Evolutionary conservation across 2,888 invertebrate genomes (phyloP), one percentile per base, ranked within the genome.

Genomic region (Idaea biselata): DNA sequence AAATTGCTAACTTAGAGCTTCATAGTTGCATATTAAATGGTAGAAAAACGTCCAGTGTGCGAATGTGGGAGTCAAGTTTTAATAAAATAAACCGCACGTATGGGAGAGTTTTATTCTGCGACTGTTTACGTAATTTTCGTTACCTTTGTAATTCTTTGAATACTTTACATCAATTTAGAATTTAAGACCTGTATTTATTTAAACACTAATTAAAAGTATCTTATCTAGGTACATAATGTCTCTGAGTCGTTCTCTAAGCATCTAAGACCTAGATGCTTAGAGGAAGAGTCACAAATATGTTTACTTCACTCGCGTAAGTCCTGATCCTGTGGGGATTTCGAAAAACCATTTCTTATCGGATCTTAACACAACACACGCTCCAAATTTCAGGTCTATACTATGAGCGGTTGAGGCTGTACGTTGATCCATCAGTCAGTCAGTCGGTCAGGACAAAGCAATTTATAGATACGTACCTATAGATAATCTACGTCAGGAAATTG

Each of bases 1-100:
- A 83, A 84, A 86, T 82, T 83, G 78, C 76, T 75, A 84, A 84
- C 79, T 83, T 84, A 81, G 75, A 78, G 78, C 75, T 80, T 77
- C 79, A 78, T 75, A 79, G 77, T 76, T 77, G 78, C 78, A 82
- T 79, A 79, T 78, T 78, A 83, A 80, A 74, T 78, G 76, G 77
- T 73, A 78, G 73, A 80, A 83, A 81, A 84, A 79, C 63, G 73
- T 76, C 68, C 71, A 63, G 71, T 67, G 25, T 25, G 25, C 25
- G 5, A 25, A 25, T 25, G 25, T 25, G 25, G 62, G 71, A 73
- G 70, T 74, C 70, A 83, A 82, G 75, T 84, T 83, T 82, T 81
- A 82, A 84, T 78, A 73, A 79, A 79, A 78, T 77, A 25, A 78
- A 75, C 70, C 74, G 70, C 66, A 68, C 68, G 68, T 66, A 64